phyloP scores from a whole-genome alignment of 2,888 invertebrate genomes.

The Acanthosepion esculentum region DNA sequence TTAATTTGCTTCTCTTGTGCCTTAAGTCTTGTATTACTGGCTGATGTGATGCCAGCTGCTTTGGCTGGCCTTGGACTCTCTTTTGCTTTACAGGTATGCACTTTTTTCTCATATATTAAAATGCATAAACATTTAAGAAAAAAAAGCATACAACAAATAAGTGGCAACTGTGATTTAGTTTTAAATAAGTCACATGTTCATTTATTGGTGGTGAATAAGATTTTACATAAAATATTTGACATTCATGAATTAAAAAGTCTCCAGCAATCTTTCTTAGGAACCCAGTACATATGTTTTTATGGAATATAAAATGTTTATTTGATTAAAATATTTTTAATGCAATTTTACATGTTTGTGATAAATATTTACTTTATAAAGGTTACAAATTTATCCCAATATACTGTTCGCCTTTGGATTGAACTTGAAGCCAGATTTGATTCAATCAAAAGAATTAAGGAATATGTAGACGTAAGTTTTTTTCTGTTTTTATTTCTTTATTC shows the following conservation, averaged over 20 bases:
- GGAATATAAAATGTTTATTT: not conserved
- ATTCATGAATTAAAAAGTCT: too few species aligned
- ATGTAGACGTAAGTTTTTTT: constrained; percentile 71
- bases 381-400: constrained; percentile 72
- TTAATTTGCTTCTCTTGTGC: constrained; percentile 61
- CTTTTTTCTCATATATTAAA: not conserved
- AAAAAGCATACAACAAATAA: not conserved
- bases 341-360: not conserved
- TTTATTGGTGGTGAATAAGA: not conserved
- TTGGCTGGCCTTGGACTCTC: constrained; percentile 80
- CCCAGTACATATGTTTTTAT: not conserved
- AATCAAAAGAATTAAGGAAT: constrained; percentile 75
- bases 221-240: too few species aligned
- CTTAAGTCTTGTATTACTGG: constrained; percentile 61
- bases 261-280: too few species aligned
- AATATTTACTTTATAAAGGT: constrained; percentile 71
- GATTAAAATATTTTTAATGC: not conserved
- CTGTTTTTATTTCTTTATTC: not conserved
- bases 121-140: not conserved
- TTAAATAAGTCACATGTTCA: not conserved
- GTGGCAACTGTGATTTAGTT: not conserved
- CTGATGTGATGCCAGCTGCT: constrained; percentile 75
- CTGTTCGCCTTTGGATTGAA: constrained; percentile 68
- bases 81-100: constrained; percentile 77
- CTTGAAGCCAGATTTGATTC: constrained; percentile 75